Conservation (phyloP, 2,888 invertebrate genomes). For the Troilus luridus region DNA sequence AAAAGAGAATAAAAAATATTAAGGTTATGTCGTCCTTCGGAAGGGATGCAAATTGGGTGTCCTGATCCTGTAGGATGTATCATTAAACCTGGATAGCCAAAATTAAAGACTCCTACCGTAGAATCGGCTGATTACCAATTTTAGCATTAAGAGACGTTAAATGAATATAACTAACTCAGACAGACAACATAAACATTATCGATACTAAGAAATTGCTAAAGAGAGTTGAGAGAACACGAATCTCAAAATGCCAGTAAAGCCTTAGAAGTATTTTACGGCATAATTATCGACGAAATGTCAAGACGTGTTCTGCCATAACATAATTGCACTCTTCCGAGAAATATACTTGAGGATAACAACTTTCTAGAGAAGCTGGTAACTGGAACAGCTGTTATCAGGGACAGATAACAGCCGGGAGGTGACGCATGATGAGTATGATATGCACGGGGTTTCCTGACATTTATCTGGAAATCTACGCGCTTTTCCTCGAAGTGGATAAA, state of each 20-base stretch:
- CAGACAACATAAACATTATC: neutral
- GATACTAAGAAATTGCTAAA: neutral
- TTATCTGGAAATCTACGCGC: neutral
- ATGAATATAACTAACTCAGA: no score
- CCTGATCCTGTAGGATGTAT: no score
- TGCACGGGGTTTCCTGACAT: neutral
- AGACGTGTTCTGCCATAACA: neutral
- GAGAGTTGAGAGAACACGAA: neutral
- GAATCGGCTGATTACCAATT: no score
- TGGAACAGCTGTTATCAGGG: neutral
- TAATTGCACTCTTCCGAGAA: neutral
- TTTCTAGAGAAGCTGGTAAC: neutral
- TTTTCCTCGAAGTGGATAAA: neutral
- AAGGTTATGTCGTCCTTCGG: no score
- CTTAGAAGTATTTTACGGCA: neutral
- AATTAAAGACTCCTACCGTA: no score
- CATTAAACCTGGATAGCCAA: no score
- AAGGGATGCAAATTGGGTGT: no score
- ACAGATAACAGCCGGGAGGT: neutral
- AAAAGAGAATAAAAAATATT: no score
- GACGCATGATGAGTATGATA: neutral
- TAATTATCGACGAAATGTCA: slow-evolving; percentile 15
- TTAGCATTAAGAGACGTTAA: no score
- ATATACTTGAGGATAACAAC: slow-evolving; percentile 30
- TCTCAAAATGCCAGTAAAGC: neutral